Evolutionary conservation across 2,797 vertebrate genomes (phyloP).

Genomic region (Rhinophrynus dorsalis): DNA sequence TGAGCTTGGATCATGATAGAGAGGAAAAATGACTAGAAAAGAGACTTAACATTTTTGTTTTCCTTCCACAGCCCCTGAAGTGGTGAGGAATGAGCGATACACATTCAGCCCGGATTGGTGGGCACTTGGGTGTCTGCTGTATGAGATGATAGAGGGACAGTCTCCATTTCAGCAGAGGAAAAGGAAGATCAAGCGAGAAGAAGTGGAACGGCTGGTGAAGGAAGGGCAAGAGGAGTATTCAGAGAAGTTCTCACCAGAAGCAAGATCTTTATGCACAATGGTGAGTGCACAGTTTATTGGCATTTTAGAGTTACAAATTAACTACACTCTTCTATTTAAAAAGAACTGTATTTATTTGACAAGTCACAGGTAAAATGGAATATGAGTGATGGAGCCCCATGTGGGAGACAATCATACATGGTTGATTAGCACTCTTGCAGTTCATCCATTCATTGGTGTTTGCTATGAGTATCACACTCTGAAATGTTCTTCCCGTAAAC

Average conservation of each 20-base stretch:
- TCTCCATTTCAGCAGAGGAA: conserved; percentile 97
- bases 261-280: conserved; percentile 87
- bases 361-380: too few relatives aligned
- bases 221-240: conserved; percentile 92
- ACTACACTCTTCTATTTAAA: too few relatives aligned
- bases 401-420: too few relatives aligned
- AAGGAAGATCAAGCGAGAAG: conserved; percentile 96
- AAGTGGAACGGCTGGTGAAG: conserved; percentile 90
- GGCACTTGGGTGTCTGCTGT: conserved; percentile 92
- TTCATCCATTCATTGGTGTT: too few relatives aligned
- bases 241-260: conserved; percentile 82
- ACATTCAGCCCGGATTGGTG: conserved; percentile 97
- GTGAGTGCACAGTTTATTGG: conserved; percentile 64
- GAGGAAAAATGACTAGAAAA: conserved; percentile 22
- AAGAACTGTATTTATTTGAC: too few relatives aligned
- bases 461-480: too few relatives aligned
- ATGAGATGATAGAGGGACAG: conserved; percentile 97
- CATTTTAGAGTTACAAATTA: too few relatives aligned
- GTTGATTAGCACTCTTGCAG: too few relatives aligned
- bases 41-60: not conserved
- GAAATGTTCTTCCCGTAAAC: too few relatives aligned
- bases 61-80: conserved; percentile 83
- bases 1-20: conserved; percentile 44
- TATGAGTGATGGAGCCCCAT: too few relatives aligned
- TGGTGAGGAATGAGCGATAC: conserved; percentile 94